Evolutionary conservation across 2,113 vertebrate genomes (phyloP), one percentile per base, ranked within the genome.

Genomic region (Alosa alosa): DNA sequence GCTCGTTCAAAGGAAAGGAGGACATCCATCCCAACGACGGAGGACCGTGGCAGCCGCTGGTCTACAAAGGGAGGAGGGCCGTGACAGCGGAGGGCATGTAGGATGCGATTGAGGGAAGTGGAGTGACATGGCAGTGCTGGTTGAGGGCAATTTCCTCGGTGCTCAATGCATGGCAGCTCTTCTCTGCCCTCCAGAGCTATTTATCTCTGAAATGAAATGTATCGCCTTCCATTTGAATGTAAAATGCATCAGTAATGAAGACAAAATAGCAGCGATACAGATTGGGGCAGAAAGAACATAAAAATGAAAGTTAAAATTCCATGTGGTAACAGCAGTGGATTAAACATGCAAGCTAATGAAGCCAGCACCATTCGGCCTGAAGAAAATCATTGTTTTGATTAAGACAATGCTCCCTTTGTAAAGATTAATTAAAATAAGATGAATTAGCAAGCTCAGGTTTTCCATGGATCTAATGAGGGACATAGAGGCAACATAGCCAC

Each of bases 351-450:
- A 39, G 9, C 72, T 41, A 78, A 78, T 78, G 72, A 78, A 78
- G 11, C 13, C 72, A 18, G 36, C 31, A 17, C 13, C 25, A 13
- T 78, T 36, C 72, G 31, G 72, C 13, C 72, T 78, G 15, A 78
- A 78, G 1, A 78, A 78, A 78, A 17, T 36, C 31, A 36, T 36
- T 36, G 72, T 39, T 78, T 78, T 78, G 72, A 78, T 78, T 78
- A 36, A 78, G 72, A 78, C 72, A 39, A 78, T 39, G 72, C 72
- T 78, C 13, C 15, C 72, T 78, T 78, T 78, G 72, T 78, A 39
- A 78, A 78, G 72, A 78, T 78, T 78, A 78, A 39, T 78, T 78
- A 78, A 39, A 36, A 78, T 78, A 78, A 10, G 39, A 41, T 39
- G 17, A 78, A 78, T 78, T 78, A 78, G 31, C 31, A 4, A 78